phyloP scores from a whole-genome alignment of 2,113 vertebrate genomes.

The Harpagus bidentatus region DNA sequence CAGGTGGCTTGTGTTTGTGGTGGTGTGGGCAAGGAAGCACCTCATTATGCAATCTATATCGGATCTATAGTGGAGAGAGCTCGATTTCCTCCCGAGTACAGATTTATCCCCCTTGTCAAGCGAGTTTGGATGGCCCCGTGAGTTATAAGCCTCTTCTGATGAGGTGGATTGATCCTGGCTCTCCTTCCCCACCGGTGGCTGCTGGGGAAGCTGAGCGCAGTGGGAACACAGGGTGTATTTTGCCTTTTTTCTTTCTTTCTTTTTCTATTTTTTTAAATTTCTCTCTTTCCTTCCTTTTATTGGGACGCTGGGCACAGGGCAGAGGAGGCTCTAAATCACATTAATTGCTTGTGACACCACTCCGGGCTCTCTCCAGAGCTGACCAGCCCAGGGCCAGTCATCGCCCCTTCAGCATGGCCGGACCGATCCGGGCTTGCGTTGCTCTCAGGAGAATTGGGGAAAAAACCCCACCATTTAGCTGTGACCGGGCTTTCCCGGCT shows the following conservation, averaged over 20 bases:
- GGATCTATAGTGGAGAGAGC: background rate
- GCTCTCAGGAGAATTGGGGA: background rate
- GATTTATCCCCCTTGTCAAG: background rate
- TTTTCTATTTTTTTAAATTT: background rate
- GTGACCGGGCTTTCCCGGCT: background rate
- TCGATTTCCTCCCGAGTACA: background rate
- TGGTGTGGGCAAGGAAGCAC: slow-evolving; percentile 20
- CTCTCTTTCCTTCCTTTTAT: background rate
- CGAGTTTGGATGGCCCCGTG: background rate
- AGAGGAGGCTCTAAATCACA: background rate
- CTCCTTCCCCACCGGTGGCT: fast-evolving
- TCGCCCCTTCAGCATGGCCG: background rate
- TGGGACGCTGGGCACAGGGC: background rate
- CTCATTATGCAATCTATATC: background rate
- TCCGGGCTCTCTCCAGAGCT: background rate
- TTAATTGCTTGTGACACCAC: background rate
- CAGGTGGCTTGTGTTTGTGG: slow-evolving; percentile 6
- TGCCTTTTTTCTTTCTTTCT: background rate
- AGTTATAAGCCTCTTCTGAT: background rate
- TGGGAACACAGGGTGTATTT: fast-evolving
- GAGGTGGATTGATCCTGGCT: background rate
- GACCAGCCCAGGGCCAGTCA: background rate
- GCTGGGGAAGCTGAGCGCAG: background rate
- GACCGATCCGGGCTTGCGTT: background rate
- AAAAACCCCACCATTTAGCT: background rate